A percentile compares a stretch with the other conserved stretches of the same genome.
Evolutionary conservation across 64 coral and sea anemone genomes (phyloP).

Genomic region (Pocillopora verrucosa): DNA sequence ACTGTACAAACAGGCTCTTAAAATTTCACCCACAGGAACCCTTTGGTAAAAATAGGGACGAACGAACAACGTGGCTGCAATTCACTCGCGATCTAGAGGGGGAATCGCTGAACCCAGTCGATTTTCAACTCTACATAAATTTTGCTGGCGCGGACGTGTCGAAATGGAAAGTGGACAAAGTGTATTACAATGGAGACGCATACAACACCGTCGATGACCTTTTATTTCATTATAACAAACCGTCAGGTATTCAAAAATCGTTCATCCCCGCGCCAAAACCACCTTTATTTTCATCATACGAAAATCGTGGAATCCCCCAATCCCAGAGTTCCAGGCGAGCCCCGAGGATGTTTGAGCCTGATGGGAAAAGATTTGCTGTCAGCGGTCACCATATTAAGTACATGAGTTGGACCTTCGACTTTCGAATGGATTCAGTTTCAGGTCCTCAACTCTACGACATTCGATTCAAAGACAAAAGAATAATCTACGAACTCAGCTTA

Average conservation of each 20-base stretch:
- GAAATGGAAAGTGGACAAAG: slow-evolving; percentile 42
- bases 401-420: slow-evolving; percentile 64
- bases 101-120: not conserved
- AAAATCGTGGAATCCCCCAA: slow-evolving; percentile 41
- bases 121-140: slow-evolving; percentile 51
- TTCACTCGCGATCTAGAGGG: slow-evolving; percentile 41
- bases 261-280: slow-evolving; percentile 28
- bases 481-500: slow-evolving; percentile 52
- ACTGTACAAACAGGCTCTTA: slow-evolving; percentile 43
- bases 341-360: slow-evolving; percentile 68
- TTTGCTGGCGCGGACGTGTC: slow-evolving; percentile 21
- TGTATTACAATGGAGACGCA: slow-evolving; percentile 43
- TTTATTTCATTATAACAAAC: slow-evolving; percentile 31
- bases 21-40: slow-evolving; percentile 31
- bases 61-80: slow-evolving; percentile 55
- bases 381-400: slow-evolving; percentile 34
- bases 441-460: slow-evolving; percentile 52
- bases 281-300: slow-evolving; percentile 32
- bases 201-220: slow-evolving; percentile 59
- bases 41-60: slow-evolving; percentile 31
- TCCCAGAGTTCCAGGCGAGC: slow-evolving; percentile 31
- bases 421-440: slow-evolving; percentile 44
- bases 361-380: slow-evolving; percentile 56
- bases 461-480: slow-evolving; percentile 31
- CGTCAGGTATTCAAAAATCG: slow-evolving; percentile 8